Percentiles rank a stretch among this genome's conserved stretches.
Conservation (phyloP, 2,797 vertebrate species). For the Aselliscus stoliczkanus region DNA sequence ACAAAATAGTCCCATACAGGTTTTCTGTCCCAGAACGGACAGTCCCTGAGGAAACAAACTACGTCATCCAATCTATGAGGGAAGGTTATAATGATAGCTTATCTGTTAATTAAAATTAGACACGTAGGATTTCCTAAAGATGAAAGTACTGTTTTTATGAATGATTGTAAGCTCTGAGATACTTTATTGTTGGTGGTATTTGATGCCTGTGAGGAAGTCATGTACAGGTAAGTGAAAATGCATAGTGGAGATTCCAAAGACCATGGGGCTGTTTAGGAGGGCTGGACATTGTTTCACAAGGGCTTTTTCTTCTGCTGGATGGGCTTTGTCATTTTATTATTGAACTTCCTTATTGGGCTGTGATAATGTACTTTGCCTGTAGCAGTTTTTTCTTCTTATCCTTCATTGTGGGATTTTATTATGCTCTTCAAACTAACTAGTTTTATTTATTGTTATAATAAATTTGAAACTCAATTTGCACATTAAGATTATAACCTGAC, state of each 20-base stretch:
- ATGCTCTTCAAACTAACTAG: background rate
- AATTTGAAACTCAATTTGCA: background rate
- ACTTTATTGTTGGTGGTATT: background rate
- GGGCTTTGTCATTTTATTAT: background rate
- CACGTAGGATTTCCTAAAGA: background rate
- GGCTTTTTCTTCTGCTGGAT: background rate
- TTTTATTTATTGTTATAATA: background rate
- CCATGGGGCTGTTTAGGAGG: background rate
- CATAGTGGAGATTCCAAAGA: background rate
- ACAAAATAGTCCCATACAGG: too few species aligned
- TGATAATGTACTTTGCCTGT: background rate
- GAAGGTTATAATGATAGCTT: background rate
- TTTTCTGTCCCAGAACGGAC: background rate
- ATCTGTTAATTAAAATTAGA: background rate
- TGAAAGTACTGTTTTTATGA: background rate
- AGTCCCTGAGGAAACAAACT: background rate
- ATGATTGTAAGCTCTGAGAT: background rate
- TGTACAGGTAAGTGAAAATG: background rate
- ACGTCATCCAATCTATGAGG: background rate
- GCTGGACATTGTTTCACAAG: background rate
- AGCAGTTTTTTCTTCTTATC: background rate
- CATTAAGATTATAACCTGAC: background rate
- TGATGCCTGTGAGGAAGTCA: background rate
- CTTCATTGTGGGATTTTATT: background rate
- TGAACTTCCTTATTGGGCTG: background rate